Evolutionary conservation across 2,888 invertebrate species (phyloP).

Genomic region (Pheosia tremula): DNA sequence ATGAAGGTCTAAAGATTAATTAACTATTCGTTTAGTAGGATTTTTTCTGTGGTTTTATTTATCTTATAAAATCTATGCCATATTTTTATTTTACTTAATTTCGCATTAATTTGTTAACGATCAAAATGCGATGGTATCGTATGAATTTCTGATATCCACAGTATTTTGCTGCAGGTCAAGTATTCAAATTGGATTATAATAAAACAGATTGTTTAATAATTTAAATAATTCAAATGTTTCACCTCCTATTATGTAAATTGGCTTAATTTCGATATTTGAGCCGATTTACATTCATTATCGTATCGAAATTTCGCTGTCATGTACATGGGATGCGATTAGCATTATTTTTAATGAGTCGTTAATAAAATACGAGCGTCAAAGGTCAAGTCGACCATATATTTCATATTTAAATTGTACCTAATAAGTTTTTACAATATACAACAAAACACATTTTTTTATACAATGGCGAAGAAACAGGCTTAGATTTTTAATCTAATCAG

Average conservation of each 20-base stretch:
- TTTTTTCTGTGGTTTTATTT: neutral
- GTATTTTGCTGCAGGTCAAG: conserved; percentile 29
- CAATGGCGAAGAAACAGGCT: conserved; percentile 15
- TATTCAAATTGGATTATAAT: conserved; percentile 50
- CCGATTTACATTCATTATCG: conserved; percentile 60
- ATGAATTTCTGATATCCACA: conserved; percentile 16
- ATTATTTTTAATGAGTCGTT: conserved; percentile 42
- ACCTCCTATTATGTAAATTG: conserved; percentile 58
- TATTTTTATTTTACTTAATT: too few species aligned
- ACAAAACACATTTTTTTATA: conserved; percentile 13
- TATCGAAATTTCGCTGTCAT: conserved; percentile 55
- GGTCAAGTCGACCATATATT: conserved; percentile 27
- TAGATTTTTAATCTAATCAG: conserved; percentile 17
- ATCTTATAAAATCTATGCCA: too few species aligned
- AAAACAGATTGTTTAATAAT: conserved; percentile 44
- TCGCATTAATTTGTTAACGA: too few species aligned
- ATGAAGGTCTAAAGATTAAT: too few species aligned
- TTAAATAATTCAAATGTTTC: conserved; percentile 55
- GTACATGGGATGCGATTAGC: conserved; percentile 51
- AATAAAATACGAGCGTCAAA: conserved; percentile 28
- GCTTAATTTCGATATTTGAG: conserved; percentile 51
- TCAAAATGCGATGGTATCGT: conserved; percentile 4
- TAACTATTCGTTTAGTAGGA: too few species aligned
- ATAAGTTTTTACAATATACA: conserved; percentile 10
- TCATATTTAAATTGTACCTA: conserved; percentile 8